Base-by-base conservation (phyloP, 2,888 invertebrate genomes). In the Ectemnius continuus region DNA sequence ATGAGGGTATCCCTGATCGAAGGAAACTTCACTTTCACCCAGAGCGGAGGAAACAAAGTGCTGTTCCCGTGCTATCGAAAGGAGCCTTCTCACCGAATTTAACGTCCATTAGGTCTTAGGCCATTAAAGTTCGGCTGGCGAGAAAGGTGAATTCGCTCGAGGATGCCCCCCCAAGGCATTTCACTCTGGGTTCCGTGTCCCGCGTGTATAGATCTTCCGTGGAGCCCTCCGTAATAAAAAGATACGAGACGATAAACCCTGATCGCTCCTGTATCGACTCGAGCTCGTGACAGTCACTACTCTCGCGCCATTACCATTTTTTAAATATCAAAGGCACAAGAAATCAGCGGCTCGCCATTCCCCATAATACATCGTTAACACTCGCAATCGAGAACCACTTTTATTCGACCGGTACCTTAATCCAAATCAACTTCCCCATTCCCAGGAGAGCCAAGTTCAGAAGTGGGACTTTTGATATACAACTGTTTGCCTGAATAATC, bases 161-260 rank as follows among this genome's bases (percentile, higher is more conserved):
- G 8, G 36, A 36, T 36, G 1, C 8, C 18, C 46, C 64, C 59
- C 59, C 59, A 46, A 52, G 67, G 61, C 68, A 59, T 65, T 57
- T 59, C 26, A 18, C 70, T 6, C 13, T 8, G 45, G 18, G 20
- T 47, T 59, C 18, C 75, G 67, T 64, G 66, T 52, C 67, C 28
- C 52, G 67, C 56, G 59, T 47, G 52, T 73, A 68, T 69, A 68
- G 70, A 71, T 74, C 64, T 69, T 74, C 56, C 57, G 46, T 18
- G 52, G n/a, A 52, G 67, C 14, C 36, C 23, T 20, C 20, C 61
- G 70, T 60, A 67, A 59, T 78, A 77, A 74, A 77, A 74, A 74
- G 59, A 74, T 72, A 65, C 58, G 52, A 63, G 64, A 66, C 68
- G 75, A 61, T 73, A 67, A 78, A 79, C 59, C n/a, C 61, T 52